Base-by-base conservation (phyloP, 1,140 invertebrate genomes). In the Geopemphigus sp. region DNA sequence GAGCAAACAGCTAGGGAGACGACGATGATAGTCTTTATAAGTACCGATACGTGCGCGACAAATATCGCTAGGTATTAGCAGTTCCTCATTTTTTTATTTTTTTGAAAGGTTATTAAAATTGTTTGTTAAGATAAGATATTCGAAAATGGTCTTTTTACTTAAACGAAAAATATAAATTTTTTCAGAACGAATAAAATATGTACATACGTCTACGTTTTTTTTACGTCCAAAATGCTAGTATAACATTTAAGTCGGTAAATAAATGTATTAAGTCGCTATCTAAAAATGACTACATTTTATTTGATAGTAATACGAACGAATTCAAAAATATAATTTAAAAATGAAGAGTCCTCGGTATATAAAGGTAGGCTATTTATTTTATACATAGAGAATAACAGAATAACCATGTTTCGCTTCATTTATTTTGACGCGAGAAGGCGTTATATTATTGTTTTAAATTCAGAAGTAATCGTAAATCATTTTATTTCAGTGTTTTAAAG, bases 21-120 rank as follows among this genome's bases (percentile, higher is more conserved):
- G 47, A 10, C 17, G 68, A 72, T 53, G 50, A 72, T 72, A 45
- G 47, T 53, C 47, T 26, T 26, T 70, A 47, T 72, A 54, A 72
- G 47, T 72, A 54, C 50, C 24, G 50, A 14, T 72, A 72, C 68
- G 68, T 72, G 68, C 10, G 24, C 24, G 14, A 72, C 24, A 47
- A 72, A 53, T 54, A 72, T n/a, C 17, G 4, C 50, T 15, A 19
- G 54, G 68, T 54, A 72, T 72, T 72, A 72, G 24, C n/a, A 14
- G 3, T 32, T 26, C 54, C 22, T 50, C 66, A 29, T 72, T 29
- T 54, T 68, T 45, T 72, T 54, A 8, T 1, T 50, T 24, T 15
- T 68, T 14, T 47, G n/a, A 14, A 32, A 12, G 32, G 17, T 66
- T 66, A 68, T 68, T 29, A 54, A 72, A 12, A 10, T 54, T 29